phyloP scores from a whole-genome alignment of 2,113 vertebrate species.

The Corythornis cristatus region DNA sequence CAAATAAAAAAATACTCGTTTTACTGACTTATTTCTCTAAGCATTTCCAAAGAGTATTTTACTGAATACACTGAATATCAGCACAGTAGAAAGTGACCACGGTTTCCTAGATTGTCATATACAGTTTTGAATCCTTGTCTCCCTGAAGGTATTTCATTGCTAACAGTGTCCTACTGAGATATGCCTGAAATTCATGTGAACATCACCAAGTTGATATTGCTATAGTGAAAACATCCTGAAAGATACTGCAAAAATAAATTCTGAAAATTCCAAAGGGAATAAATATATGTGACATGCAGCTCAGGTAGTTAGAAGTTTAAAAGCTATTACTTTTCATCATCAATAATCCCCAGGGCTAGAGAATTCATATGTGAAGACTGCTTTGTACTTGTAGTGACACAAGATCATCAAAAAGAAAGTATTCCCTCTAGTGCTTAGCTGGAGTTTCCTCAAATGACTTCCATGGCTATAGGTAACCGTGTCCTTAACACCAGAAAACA shows the following conservation, averaged over 20 bases:
- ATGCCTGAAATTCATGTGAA: background rate
- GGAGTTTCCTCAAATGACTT: background rate
- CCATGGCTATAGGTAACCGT: background rate
- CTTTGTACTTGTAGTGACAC: slow-evolving; percentile 25
- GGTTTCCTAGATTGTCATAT: background rate
- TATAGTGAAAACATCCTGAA: background rate
- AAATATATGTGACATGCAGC: background rate
- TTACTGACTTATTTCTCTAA: background rate
- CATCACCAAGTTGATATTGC: background rate
- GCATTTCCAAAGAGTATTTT: background rate
- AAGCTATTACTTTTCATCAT: slow-evolving; percentile 57
- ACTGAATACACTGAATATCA: background rate
- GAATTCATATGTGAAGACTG: slow-evolving; percentile 51
- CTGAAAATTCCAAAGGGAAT: background rate
- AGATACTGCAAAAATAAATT: background rate
- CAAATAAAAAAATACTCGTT: background rate
- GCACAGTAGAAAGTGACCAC: background rate
- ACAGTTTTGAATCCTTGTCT: background rate
- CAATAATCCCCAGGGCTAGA: slow-evolving; percentile 34
- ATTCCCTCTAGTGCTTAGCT: slow-evolving; percentile 28
- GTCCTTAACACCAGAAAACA: background rate
- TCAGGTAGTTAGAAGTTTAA: slow-evolving; percentile 44
- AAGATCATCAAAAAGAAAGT: slow-evolving; percentile 55
- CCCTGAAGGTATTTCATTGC: background rate
- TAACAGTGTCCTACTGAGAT: background rate